Evolutionary conservation across 1,140 invertebrate species (phyloP), one percentile per base, ranked within the genome.

Genomic region (Asobara japonica): DNA sequence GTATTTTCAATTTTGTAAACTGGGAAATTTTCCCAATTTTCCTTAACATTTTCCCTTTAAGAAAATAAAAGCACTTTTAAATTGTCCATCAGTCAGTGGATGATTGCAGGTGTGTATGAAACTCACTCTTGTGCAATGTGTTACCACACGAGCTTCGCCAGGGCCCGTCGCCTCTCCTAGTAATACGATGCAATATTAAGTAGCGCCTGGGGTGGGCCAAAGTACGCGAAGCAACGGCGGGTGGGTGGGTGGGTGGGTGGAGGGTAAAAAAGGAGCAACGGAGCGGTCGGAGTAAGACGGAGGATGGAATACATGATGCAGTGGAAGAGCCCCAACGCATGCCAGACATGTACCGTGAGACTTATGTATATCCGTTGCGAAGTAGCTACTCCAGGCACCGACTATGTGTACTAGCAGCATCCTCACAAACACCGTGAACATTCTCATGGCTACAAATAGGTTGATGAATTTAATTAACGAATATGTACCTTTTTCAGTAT

Each of bases 111-210:
- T 71, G 66, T 22, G 45, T 29, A 60, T 61, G 48, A 10, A 56
- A 16, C n/a, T 16, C 48, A 29, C n/a, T 31, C 31, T 27, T 22
- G 48, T 29, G 61, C 29, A 69, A 29, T 33, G 68, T 69, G 51
- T 31, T 36, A 61, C 48, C 68, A 33, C 60, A 45, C 8, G 41
- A 45, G 41, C 8, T 11, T 36, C 11, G 31, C 31, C 31, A 6
- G 31, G 31, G 5, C 31, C 11, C 31, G 31, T 36, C 11, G 31
- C 31, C 68, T 56, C 33, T 69, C 56, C 56, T 41, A 65, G 72
- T 77, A 78, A 81, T 80, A 76, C 73, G 67, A 13, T 80, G 76
- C 76, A 82, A 82, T 81, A 82, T 80, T 82, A 69, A 69, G 27
- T 38, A 69, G 68, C 51, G n/a, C 56, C 31, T 11, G 65, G 25